Conservation (phyloP, 2,888 invertebrate species). For the Ommatoiulus sabulosus region DNA sequence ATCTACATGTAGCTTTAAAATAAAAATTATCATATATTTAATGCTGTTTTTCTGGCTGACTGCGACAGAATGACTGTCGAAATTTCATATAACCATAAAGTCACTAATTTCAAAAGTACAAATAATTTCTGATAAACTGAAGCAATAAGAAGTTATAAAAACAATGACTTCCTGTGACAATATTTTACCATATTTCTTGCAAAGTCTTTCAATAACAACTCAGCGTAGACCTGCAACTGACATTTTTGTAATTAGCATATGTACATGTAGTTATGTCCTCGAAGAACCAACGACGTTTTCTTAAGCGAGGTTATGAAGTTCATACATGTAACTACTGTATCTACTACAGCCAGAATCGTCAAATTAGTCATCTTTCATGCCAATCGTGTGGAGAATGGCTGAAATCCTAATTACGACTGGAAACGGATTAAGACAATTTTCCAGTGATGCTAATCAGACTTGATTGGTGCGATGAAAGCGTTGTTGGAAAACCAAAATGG, state of each 20-base stretch:
- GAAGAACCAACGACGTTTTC: background rate
- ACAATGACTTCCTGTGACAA: too few relatives aligned
- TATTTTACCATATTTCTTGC: too few relatives aligned
- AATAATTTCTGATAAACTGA: too few relatives aligned
- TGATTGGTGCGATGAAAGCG: background rate
- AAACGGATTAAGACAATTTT: background rate
- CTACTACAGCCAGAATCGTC: background rate
- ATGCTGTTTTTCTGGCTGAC: too few relatives aligned
- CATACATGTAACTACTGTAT: background rate
- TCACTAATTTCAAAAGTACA: too few relatives aligned
- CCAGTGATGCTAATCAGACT: slow-evolving; percentile 5
- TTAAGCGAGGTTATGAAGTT: background rate
- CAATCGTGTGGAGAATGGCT: background rate
- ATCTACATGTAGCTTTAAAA: too few relatives aligned
- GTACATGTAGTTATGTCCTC: background rate
- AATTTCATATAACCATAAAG: too few relatives aligned
- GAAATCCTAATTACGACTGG: background rate
- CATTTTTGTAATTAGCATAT: background rate
- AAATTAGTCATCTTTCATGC: background rate
- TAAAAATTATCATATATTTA: too few relatives aligned
- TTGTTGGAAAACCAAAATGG: background rate
- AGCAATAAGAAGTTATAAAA: too few relatives aligned
- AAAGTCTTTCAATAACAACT: too few relatives aligned
- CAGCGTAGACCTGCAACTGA: too few relatives aligned
- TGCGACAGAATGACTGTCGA: too few relatives aligned